A percentile compares a stretch with the other conserved stretches of the same genome.
These are phyloP conservation scores for Ianthella basta DNA, from an alignment of 37 sponge, comb jelly and placozoan genomes.

Conservation along the genomic window DNA sequence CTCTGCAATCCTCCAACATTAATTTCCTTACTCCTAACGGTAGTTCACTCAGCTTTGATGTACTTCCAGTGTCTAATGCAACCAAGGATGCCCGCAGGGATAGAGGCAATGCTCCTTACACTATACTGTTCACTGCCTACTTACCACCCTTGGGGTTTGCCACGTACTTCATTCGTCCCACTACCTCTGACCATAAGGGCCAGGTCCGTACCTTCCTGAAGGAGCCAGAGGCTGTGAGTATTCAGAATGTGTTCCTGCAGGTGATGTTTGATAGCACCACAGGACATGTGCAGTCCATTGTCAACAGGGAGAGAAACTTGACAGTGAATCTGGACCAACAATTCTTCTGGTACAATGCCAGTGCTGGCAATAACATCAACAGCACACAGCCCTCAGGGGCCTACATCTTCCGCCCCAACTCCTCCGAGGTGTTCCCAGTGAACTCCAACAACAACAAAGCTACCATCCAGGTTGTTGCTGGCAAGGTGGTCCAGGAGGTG, in stretches of 20 bases:
- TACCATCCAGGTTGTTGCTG: constrained; percentile 33
- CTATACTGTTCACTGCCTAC: constrained; percentile 31
- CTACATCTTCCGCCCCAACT: constrained; percentile 87
- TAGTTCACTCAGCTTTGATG: constrained; percentile 15
- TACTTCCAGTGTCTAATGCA: constrained; percentile 45
- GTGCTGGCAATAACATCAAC: constrained; percentile 80
- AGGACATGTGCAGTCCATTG: constrained; percentile 54
- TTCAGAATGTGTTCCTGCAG: constrained; percentile 3
- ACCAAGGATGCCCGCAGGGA: constrained; percentile 40
- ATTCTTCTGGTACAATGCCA: constrained; percentile 88
- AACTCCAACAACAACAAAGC: constrained; percentile 30
- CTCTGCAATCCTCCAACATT: constrained; percentile 21
- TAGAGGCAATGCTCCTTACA: constrained; percentile 53
- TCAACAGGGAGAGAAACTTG: constrained; percentile 14
- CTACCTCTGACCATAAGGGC: background rate
- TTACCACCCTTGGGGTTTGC: constrained; percentile 69
- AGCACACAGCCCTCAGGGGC: constrained; percentile 84
- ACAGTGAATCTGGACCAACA: constrained; percentile 58
- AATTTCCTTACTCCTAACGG: constrained; percentile 30
- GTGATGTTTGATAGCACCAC: constrained; percentile 59
- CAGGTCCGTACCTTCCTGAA: background rate
- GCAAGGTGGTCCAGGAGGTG: constrained; percentile 20
- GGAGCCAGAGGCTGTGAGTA: background rate
- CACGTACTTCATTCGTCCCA: constrained; percentile 54
- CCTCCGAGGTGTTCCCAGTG: constrained; percentile 35